Conservation (phyloP, 2,888 invertebrate species). For the Tyria jacobaeae region DNA sequence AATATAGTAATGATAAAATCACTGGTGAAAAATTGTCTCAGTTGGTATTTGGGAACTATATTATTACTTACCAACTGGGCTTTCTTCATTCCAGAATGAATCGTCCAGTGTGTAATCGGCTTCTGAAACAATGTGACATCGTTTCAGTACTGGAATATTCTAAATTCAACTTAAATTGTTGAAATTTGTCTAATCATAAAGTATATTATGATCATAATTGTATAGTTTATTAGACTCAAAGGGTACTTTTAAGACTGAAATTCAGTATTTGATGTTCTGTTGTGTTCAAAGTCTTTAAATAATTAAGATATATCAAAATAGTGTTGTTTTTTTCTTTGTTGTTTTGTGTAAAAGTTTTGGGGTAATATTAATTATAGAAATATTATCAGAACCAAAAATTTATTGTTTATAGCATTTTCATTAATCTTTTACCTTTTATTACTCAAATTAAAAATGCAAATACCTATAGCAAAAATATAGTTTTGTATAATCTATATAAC, state of each 20-base stretch:
- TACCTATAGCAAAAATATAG: too few relatives aligned
- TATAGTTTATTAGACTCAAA: not conserved
- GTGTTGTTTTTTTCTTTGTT: too few relatives aligned
- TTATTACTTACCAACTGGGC: conserved; percentile 93
- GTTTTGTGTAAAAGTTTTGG: too few relatives aligned
- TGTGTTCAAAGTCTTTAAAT: too few relatives aligned
- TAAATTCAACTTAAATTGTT: not conserved
- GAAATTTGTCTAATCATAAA: not conserved
- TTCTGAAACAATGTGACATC: conserved; percentile 88
- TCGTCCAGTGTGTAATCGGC: conserved; percentile 97
- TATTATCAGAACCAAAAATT: too few relatives aligned
- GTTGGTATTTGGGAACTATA: conserved; percentile 4
- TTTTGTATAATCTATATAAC: too few relatives aligned
- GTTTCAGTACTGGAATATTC: conserved; percentile 7
- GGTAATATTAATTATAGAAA: too few relatives aligned
- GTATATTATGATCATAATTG: not conserved
- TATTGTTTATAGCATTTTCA: too few relatives aligned
- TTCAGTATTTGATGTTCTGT: not conserved
- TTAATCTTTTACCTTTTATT: too few relatives aligned
- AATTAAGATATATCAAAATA: too few relatives aligned
- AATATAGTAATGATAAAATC: not conserved
- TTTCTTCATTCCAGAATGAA: conserved; percentile 97
- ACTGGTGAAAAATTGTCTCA: not conserved
- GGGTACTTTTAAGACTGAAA: not conserved
- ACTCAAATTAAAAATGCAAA: too few relatives aligned